Conservation (phyloP, 1,140 invertebrate species). For the Psix sp. region DNA sequence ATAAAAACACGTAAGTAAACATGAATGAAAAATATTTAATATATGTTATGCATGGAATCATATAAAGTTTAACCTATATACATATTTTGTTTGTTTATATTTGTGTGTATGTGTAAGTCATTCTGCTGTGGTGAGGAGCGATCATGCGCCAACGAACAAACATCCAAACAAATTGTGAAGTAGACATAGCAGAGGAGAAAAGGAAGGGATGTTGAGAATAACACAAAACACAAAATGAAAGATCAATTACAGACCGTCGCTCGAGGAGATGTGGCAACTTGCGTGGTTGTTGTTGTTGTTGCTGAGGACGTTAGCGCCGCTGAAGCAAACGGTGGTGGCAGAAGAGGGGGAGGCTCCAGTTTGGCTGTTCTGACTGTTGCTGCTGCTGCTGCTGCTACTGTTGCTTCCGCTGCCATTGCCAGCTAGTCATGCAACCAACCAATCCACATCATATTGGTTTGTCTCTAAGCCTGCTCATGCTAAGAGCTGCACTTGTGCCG, state of each 20-base stretch:
- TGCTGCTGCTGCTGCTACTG: conserved; percentile 65
- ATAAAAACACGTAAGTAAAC: too few species aligned
- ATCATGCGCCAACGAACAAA: conserved; percentile 22
- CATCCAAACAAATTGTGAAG: conserved; percentile 9
- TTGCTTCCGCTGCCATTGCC: conserved; percentile 69
- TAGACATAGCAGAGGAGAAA: conserved; percentile 1
- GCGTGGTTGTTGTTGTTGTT: conserved; percentile 54
- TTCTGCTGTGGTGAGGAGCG: too few species aligned
- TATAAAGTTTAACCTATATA: not conserved
- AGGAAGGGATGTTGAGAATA: conserved; percentile 20
- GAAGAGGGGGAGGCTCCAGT: conserved; percentile 66
- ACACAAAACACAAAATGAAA: conserved; percentile 33
- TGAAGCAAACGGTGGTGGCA: conserved; percentile 63
- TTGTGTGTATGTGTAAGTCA: too few species aligned
- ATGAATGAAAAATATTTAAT: too few species aligned
- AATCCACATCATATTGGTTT: conserved; percentile 59
- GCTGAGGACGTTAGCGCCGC: conserved; percentile 55
- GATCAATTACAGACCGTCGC: conserved; percentile 71
- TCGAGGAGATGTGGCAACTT: conserved; percentile 68
- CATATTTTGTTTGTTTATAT: not conserved
- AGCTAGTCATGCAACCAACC: conserved; percentile 76
- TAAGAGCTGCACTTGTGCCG: conserved; percentile 46
- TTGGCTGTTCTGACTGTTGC: conserved; percentile 75
- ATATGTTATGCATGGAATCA: not conserved
- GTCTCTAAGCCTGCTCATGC: conserved; percentile 52